These are phyloP conservation scores for Dicaeum eximium DNA, from an alignment of 2,113 vertebrate genomes.

Conservation along the genomic window DNA sequence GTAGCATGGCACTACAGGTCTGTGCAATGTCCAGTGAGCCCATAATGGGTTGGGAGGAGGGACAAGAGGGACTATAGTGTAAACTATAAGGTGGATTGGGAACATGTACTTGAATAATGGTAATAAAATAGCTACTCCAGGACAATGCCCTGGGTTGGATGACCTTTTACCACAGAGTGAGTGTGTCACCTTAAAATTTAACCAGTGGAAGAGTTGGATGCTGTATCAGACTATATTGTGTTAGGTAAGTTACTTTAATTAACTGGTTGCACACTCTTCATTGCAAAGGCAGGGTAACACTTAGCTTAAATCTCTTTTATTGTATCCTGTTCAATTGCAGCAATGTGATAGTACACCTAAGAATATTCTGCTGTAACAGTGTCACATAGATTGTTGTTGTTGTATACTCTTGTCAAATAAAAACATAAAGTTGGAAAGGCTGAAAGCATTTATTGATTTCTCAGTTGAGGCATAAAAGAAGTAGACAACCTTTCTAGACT, in stretches of 20 bases:
- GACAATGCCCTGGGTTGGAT: neutral
- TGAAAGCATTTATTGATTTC: conserved; percentile 27
- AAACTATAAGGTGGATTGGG: too few species aligned
- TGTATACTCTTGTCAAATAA: conserved; percentile 38
- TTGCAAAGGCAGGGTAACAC: conserved; percentile 19
- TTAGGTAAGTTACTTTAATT: conserved; percentile 22
- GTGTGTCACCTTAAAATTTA: neutral
- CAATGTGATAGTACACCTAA: neutral
- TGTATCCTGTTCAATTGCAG: neutral
- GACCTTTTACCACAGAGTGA: neutral
- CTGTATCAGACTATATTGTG: neutral
- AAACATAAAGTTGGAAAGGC: conserved; percentile 11
- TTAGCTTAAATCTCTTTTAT: conserved; percentile 48
- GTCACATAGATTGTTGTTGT: conserved; percentile 16
- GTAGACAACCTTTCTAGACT: neutral
- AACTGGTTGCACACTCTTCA: neutral
- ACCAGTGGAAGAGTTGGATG: neutral
- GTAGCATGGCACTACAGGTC: neutral
- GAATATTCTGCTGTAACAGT: neutral
- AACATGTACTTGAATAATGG: neutral
- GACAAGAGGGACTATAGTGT: neutral
- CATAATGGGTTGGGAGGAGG: neutral
- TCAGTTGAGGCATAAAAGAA: conserved; percentile 22
- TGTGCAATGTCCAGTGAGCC: neutral
- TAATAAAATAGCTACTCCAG: neutral